Conservation (phyloP, 1,140 invertebrate genomes). For the Zaprionus vittiger region DNA sequence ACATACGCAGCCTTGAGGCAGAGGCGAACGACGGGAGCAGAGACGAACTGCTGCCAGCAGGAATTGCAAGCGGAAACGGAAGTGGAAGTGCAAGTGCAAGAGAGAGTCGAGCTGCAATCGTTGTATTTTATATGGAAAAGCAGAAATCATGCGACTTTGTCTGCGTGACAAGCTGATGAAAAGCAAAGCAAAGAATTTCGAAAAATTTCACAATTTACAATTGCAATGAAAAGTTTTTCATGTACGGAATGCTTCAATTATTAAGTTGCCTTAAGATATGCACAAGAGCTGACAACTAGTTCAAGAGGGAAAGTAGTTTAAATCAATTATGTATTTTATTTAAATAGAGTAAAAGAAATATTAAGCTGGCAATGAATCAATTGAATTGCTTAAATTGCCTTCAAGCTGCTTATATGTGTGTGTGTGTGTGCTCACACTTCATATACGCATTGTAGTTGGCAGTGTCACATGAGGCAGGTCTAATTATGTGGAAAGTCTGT, state of each 20-base stretch:
- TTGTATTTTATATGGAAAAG: not conserved
- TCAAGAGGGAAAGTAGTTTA: too few species aligned
- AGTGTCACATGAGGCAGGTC: conserved; percentile 41
- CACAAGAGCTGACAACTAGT: not conserved
- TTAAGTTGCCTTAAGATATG: not conserved
- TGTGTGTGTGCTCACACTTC: not conserved
- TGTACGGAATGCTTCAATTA: not conserved
- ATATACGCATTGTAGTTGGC: not conserved
- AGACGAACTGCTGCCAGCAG: not conserved
- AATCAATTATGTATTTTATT: not conserved
- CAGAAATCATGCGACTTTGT: not conserved
- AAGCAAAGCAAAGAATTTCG: too few species aligned
- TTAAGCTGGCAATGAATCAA: not conserved
- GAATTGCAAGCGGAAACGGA: not conserved
- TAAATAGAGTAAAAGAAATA: not conserved
- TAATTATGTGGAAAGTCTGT: conserved; percentile 54
- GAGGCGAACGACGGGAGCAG: not conserved
- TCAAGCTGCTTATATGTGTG: not conserved
- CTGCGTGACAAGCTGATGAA: too few species aligned
- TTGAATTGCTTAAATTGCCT: not conserved
- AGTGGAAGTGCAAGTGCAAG: not conserved
- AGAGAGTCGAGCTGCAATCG: conserved; percentile 2
- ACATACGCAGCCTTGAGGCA: not conserved
- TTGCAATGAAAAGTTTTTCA: not conserved
- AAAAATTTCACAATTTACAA: not conserved